phyloP scores from a whole-genome alignment of 2,797 vertebrate genomes.

The Triplophysa yarkandensis region DNA sequence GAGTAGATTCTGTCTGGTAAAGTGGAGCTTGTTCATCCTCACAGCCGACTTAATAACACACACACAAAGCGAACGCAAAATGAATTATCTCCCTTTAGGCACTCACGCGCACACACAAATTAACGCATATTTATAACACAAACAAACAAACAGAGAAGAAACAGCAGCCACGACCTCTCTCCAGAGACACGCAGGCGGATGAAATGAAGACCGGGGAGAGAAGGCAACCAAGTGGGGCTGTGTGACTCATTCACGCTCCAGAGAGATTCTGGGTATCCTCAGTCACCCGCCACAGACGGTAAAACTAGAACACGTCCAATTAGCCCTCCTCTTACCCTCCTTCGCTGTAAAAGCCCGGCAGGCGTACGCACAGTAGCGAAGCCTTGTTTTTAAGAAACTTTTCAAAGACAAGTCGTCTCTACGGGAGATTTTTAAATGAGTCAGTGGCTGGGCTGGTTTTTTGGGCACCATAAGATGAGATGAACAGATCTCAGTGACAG shows the following conservation, averaged over 20 bases:
- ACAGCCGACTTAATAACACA: slow-evolving; percentile 38
- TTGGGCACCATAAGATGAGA: slow-evolving; percentile 31
- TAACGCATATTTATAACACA: not conserved
- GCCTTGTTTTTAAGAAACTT: slow-evolving; percentile 28
- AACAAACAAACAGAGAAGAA: slow-evolving; percentile 22
- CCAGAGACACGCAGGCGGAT: slow-evolving; percentile 42
- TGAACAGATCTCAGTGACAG: slow-evolving; percentile 30
- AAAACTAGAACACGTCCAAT: slow-evolving; percentile 60
- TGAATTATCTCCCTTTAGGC: slow-evolving; percentile 31
- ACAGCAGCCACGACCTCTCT: slow-evolving; percentile 29
- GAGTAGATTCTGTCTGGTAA: not conserved
- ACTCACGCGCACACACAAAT: not conserved
- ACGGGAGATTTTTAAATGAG: slow-evolving; percentile 40
- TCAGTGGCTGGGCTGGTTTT: slow-evolving; percentile 39
- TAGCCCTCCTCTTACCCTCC: slow-evolving; percentile 46
- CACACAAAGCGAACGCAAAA: slow-evolving; percentile 29
- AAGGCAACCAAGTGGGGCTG: slow-evolving; percentile 42
- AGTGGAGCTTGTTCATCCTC: slow-evolving; percentile 5
- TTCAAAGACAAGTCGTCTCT: slow-evolving; percentile 24
- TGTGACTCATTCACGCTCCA: slow-evolving; percentile 51
- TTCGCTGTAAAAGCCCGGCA: slow-evolving; percentile 44
- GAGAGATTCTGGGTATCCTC: slow-evolving; percentile 37
- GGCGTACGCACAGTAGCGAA: slow-evolving; percentile 26
- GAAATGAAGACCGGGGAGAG: slow-evolving; percentile 26
- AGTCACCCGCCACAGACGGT: slow-evolving; percentile 44